Evolutionary conservation across 2,797 vertebrate genomes (phyloP).

Genomic region (Heterohyrax brucei): DNA sequence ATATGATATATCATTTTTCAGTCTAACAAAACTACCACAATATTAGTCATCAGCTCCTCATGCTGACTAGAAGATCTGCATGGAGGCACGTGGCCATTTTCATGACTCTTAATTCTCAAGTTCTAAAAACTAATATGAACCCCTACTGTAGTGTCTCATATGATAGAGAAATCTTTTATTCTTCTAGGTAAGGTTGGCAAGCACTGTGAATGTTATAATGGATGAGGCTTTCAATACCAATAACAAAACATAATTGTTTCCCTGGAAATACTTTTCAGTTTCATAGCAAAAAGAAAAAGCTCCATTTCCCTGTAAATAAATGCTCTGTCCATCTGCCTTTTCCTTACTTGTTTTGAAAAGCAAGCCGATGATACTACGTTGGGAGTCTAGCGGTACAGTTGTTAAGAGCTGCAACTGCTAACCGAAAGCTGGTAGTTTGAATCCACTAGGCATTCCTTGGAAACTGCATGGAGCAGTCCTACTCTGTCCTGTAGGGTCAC

Average conservation of each 20-base stretch:
- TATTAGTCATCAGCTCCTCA: neutral
- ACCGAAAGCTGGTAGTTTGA: too few species aligned
- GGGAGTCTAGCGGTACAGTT: too few species aligned
- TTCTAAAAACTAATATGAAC: conserved; percentile 1
- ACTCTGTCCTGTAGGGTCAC: too few species aligned
- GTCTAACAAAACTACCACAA: neutral
- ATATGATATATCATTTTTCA: conserved; percentile 59
- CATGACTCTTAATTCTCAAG: neutral
- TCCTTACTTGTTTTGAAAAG: conserved; percentile 30
- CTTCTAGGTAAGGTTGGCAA: neutral
- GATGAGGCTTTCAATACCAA: neutral
- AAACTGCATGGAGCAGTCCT: too few species aligned
- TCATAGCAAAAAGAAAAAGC: neutral
- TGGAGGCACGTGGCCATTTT: neutral
- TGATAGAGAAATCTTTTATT: conserved; percentile 25
- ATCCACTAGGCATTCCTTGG: too few species aligned
- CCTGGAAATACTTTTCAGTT: neutral
- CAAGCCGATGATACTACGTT: neutral
- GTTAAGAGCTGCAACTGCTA: too few species aligned
- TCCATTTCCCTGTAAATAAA: neutral
- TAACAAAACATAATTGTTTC: conserved; percentile 37
- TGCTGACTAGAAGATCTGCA: neutral
- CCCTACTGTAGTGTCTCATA: neutral
- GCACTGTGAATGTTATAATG: neutral
- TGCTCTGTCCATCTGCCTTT: neutral